A percentile compares a stretch with the other conserved stretches of the same genome.
Conservation (phyloP, 2,113 vertebrate genomes). For the Calyptomena viridis region DNA sequence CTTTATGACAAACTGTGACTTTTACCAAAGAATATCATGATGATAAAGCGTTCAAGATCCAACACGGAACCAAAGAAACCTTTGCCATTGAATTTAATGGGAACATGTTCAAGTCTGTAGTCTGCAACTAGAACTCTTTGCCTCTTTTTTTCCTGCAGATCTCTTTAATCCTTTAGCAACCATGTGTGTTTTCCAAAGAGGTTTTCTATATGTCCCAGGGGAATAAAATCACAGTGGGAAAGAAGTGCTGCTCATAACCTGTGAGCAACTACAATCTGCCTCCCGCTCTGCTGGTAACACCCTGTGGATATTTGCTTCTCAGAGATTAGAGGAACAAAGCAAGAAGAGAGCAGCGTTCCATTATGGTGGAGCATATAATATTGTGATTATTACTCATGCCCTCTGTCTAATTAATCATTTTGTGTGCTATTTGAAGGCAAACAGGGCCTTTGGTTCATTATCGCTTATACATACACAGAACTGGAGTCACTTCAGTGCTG, state of each 20-base stretch:
- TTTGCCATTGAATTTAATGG: neutral
- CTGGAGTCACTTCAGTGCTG: conserved; percentile 64
- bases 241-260: conserved; percentile 47
- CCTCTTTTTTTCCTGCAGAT: neutral
- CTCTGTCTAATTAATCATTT: conserved; percentile 65
- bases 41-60: neutral
- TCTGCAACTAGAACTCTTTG: neutral
- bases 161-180: conserved; percentile 42
- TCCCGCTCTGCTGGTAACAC: conserved; percentile 44
- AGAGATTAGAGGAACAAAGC: conserved; percentile 66
- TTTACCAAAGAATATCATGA: neutral
- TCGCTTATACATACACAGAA: conserved; percentile 64
- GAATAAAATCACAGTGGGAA: conserved; percentile 45
- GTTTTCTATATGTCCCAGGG: neutral
- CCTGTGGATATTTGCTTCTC: conserved; percentile 57
- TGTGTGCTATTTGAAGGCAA: conserved; percentile 61
- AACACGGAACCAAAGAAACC: neutral
- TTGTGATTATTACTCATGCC: conserved; percentile 66
- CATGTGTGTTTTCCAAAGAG: conserved; percentile 1
- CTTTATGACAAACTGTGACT: neutral
- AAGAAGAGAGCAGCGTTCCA: conserved; percentile 57
- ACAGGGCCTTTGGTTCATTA: conserved; percentile 66
- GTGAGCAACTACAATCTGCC: neutral
- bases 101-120: neutral
- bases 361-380: conserved; percentile 59